phyloP scores from a whole-genome alignment of 2,888 invertebrate genomes.

The Orthosia gracilis region DNA sequence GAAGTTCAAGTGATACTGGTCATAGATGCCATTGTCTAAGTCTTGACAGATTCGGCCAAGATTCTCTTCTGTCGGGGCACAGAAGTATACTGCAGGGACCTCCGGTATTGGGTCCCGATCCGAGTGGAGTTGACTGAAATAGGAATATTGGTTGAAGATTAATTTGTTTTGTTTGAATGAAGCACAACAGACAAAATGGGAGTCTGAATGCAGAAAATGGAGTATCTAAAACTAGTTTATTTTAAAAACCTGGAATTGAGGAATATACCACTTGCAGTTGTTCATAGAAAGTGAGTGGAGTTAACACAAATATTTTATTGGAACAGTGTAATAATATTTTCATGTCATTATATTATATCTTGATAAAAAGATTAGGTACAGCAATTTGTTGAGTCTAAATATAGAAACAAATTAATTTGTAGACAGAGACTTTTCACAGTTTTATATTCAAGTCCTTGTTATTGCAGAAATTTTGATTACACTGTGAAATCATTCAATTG shows the following conservation, averaged over 20 bases:
- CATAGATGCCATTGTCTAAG: slow-evolving; percentile 97
- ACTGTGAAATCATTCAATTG: not conserved
- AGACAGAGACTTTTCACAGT: not conserved
- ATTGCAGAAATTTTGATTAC: not conserved
- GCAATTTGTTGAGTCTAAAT: not conserved
- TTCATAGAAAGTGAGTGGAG: not conserved
- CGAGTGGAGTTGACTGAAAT: slow-evolving; percentile 95
- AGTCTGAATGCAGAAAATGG: too few species aligned
- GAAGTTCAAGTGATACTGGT: slow-evolving; percentile 98
- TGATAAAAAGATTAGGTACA: not conserved
- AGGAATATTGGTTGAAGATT: not conserved
- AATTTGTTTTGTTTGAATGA: not conserved
- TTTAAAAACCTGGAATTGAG: too few species aligned
- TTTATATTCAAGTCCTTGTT: not conserved
- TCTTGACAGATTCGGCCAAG: slow-evolving; percentile 98
- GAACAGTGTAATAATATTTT: slow-evolving; percentile 15
- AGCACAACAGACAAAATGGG: too few species aligned
- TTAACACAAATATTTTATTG: slow-evolving; percentile 18
- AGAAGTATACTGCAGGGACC: slow-evolving; percentile 99
- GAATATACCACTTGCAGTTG: not conserved
- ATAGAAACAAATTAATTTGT: not conserved
- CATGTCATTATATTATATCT: not conserved
- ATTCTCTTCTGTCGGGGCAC: slow-evolving; percentile 99
- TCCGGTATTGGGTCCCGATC: slow-evolving; percentile 98
- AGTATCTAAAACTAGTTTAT: too few species aligned